Evolutionary conservation across 2,888 invertebrate species (phyloP), one percentile per base, ranked within the genome.

Genomic region (Tinea pellionella): DNA sequence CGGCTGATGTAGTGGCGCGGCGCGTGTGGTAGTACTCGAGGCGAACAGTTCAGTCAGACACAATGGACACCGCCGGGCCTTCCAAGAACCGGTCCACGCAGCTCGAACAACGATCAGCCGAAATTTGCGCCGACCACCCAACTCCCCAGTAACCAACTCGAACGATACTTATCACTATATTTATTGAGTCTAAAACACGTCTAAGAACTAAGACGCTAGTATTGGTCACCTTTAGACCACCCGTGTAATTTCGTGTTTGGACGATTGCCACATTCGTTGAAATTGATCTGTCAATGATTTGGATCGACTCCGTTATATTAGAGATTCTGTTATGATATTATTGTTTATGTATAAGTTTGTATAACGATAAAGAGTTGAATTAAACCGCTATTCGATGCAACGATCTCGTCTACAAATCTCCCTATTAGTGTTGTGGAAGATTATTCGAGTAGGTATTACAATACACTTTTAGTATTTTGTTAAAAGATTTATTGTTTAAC

Each of bases 101-200:
- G 24, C 63, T 69, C 69, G 75, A 74, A 72, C 77, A 75, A 73
- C 75, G 80, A 77, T 78, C 80, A 73, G 83, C 85, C 86, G 84
- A 85, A 86, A 78, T 85, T 87, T 65, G 84, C 83, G 79, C 70
- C 84, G 85, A 83, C 86, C 85, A 85, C 84, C 86, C 85, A 84
- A 74, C 73, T 75, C 71, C 71, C 70, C 13, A 32, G 53, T 24
- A 12, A n/a, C 15, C 6, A 67, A 64, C 74, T 70, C 68, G 66
- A 67, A 69, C 72, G 82, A 85, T 84, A 81, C 77, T 80, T 82
- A 84, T 83, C 84, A 29, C 1, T 16, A 16, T 47, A 47, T 47
- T 47, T 47, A n/a, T 47, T n/a, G 9, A 37, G n/a, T 37, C 37
- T 37, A 37, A 37, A 37, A 12, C 37, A 37, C 9, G 37, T 37